phyloP scores from a whole-genome alignment of 2,888 invertebrate species.

The Pseudococcus longispinus region DNA sequence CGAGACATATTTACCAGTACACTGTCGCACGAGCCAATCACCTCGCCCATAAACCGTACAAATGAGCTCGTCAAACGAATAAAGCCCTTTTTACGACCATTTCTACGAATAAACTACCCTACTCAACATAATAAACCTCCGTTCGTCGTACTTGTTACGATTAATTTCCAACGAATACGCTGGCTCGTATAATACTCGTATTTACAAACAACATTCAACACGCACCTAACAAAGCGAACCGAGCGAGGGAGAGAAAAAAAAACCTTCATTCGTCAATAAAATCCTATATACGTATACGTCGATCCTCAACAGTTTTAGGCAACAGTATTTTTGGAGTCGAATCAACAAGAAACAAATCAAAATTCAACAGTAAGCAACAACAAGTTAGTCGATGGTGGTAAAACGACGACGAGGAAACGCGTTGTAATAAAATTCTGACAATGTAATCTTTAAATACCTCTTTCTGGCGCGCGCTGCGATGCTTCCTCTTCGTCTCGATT shows the following conservation, averaged over 20 bases:
- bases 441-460: constrained; percentile 51
- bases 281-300: background rate
- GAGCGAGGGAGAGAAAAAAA: background rate
- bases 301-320: constrained; percentile 7
- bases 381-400: constrained; percentile 42
- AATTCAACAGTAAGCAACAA: constrained; percentile 52
- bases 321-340: constrained; percentile 24
- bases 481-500: too few species aligned
- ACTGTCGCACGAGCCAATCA: background rate
- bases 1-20: background rate
- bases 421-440: constrained; percentile 52
- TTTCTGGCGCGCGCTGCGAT: background rate
- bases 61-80: constrained; percentile 19
- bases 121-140: constrained; percentile 6
- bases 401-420: constrained; percentile 38
- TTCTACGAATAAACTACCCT: constrained; percentile 15
- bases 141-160: background rate
- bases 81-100: background rate
- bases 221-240: background rate
- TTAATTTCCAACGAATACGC: background rate
- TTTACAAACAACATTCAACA: constrained; percentile 15
- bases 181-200: background rate
- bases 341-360: constrained; percentile 56
- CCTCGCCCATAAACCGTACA: background rate
- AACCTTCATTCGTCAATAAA: background rate